Conservation (phyloP, 1,140 invertebrate genomes). For the Chlorops oryzae region DNA sequence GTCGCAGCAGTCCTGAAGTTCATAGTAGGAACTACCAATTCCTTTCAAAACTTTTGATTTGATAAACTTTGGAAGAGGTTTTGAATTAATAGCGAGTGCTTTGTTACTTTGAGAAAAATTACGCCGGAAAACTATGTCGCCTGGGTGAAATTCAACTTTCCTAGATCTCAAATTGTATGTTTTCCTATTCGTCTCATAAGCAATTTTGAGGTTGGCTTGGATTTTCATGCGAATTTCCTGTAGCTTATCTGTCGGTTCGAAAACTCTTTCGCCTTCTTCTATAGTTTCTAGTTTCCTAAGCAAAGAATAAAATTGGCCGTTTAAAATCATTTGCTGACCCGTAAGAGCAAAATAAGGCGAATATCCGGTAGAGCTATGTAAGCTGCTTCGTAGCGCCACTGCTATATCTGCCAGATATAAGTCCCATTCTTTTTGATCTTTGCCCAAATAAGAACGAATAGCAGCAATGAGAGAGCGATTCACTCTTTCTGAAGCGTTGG, state of each 20-base stretch:
- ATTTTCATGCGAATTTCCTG: no score
- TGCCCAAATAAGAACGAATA: neutral
- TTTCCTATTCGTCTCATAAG: neutral
- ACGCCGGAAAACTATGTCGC: slow-evolving; percentile 3
- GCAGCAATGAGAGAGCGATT: neutral
- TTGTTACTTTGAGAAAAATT: slow-evolving; percentile 10
- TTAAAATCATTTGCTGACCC: slow-evolving; percentile 1
- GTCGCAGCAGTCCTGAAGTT: no score
- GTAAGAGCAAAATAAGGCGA: slow-evolving; percentile 5
- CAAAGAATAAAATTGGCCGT: neutral
- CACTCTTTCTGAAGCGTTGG: neutral
- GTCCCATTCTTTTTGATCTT: slow-evolving; percentile 10
- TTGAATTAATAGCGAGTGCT: slow-evolving; percentile 8
- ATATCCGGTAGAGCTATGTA: neutral
- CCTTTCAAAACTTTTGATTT: slow-evolving; percentile 8
- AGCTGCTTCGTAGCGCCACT: neutral
- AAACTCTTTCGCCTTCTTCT: neutral
- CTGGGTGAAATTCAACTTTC: neutral
- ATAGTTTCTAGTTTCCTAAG: neutral
- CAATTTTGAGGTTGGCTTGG: neutral
- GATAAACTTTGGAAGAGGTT: slow-evolving; percentile 7
- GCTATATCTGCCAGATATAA: slow-evolving; percentile 5
- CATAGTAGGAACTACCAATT: neutral
- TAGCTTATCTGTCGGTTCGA: neutral
- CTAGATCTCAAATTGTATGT: slow-evolving; percentile 7